phyloP scores from a whole-genome alignment of 2,797 vertebrate genomes.

The Florisuga fusca region DNA sequence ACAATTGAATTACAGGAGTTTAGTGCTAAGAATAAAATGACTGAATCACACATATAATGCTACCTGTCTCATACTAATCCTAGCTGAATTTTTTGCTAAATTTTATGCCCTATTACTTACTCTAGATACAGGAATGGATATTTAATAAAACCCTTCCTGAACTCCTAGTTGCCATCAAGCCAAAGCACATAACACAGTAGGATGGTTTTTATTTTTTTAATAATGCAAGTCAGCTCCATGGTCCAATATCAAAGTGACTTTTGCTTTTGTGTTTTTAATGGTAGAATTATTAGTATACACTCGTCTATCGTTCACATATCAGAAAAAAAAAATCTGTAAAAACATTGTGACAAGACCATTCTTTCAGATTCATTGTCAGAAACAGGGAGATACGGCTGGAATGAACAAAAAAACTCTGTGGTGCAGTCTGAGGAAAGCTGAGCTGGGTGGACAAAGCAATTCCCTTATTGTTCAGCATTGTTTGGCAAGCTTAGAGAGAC shows the following conservation, averaged over 20 bases:
- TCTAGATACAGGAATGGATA: background rate
- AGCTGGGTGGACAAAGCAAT: background rate
- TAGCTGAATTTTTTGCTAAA: background rate
- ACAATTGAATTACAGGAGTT: background rate
- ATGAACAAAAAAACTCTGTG: background rate
- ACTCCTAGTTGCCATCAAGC: background rate
- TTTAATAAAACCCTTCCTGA: background rate
- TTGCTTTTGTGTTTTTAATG: background rate
- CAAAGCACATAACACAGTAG: background rate
- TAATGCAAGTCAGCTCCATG: background rate
- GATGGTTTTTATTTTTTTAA: background rate
- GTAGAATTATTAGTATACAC: background rate
- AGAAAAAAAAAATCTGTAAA: background rate
- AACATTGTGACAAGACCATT: background rate
- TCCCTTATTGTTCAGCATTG: background rate
- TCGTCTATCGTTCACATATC: background rate
- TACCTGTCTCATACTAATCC: background rate
- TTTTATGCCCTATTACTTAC: background rate
- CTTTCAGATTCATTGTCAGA: background rate
- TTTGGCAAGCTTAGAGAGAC: background rate
- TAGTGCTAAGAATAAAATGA: background rate
- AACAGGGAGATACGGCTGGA: background rate
- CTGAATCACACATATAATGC: background rate
- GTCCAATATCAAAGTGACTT: background rate
- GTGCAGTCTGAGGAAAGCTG: background rate